Evolutionary conservation across 1,140 invertebrate genomes (phyloP).

Genomic region (Globodera ellingtonae): DNA sequence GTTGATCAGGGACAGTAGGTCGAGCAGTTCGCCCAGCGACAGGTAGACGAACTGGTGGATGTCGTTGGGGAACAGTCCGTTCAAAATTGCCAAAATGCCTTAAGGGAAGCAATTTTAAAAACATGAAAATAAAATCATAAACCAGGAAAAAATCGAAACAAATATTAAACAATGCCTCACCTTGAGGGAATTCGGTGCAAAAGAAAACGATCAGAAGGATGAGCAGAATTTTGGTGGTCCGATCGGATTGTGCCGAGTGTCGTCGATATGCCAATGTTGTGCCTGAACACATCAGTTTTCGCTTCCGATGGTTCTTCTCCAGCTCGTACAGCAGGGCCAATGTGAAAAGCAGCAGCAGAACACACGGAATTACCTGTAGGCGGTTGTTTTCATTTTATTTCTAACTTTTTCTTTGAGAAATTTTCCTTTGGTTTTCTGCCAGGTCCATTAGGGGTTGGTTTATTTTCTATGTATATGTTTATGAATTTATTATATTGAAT

Average conservation of each 20-base stretch:
- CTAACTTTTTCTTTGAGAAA: too few species aligned
- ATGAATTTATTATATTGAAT: too few species aligned
- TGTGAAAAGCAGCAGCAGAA: slow-evolving; percentile 48
- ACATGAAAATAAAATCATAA: not conserved
- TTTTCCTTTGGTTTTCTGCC: too few species aligned
- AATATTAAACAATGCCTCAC: slow-evolving; percentile 21
- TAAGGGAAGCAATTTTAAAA: slow-evolving; percentile 19
- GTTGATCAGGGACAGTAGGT: slow-evolving; percentile 50
- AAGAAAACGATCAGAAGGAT: slow-evolving; percentile 48
- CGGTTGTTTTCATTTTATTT: not conserved
- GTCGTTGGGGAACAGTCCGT: slow-evolving; percentile 53
- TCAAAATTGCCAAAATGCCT: slow-evolving; percentile 52
- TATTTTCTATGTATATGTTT: too few species aligned
- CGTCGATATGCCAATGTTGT: slow-evolving; percentile 42
- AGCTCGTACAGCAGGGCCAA: slow-evolving; percentile 46
- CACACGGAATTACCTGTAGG: slow-evolving; percentile 50
- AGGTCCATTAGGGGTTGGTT: too few species aligned
- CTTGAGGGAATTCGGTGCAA: slow-evolving; percentile 46
- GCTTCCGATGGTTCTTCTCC: slow-evolving; percentile 36
- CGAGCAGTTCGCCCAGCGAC: slow-evolving; percentile 48
- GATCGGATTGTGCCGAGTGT: slow-evolving; percentile 43
- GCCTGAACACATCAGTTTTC: slow-evolving; percentile 49
- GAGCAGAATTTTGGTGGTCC: slow-evolving; percentile 52
- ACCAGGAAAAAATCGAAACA: not conserved
- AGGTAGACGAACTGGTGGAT: slow-evolving; percentile 59